Evolutionary conservation across 2,113 vertebrate species (phyloP), one percentile per base, ranked within the genome.

Genomic region (Mustela lutreola): DNA sequence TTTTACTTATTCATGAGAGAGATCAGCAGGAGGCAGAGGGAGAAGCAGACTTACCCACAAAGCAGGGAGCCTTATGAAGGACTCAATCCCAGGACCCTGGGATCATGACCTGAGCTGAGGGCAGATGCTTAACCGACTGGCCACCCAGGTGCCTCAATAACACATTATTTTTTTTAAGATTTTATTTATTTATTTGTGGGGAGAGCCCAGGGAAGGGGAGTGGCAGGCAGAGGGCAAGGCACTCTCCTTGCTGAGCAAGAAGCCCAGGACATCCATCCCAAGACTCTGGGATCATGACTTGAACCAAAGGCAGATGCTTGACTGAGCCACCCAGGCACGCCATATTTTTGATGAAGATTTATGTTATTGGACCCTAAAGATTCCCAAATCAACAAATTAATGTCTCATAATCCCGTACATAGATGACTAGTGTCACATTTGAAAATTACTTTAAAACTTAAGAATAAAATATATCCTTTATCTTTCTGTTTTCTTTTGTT

Each of bases 391-490:
- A 89, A 86, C 24, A 85, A 85, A 36, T 16, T 45, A 91, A 62
- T 62, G 31, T 90, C 18, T 58, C 73, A 58, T 78, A 95, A 93
- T 81, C 24, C 24, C 50, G 88, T 58, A 96, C 48, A 63, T 67
- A 78, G 1, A 58, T 10, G 4, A 5, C 7, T 31, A 89, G 19
- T 67, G 10, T 94, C 33, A 86, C 33, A 82, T 70, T 58, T 81
- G 26, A 70, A 36, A 93, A 80, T 81, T 94, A 53, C 15, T 97
- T 73, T 45, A 48, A 96, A 67, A 92, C 8, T 95, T 90, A 73
- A 73, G 10, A 48, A 92, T 53, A 71, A 67, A 18, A 48, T 36
- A 4, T 42, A n/a, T 65, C 31, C 36, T 78, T 1, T 53, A 48
- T 80, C 26, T 56, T 1, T 82, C 18, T 78, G 7, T 81, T 19